Base-by-base conservation (phyloP, 2,797 vertebrate species). In the Leucoraja ocellata region DNA sequence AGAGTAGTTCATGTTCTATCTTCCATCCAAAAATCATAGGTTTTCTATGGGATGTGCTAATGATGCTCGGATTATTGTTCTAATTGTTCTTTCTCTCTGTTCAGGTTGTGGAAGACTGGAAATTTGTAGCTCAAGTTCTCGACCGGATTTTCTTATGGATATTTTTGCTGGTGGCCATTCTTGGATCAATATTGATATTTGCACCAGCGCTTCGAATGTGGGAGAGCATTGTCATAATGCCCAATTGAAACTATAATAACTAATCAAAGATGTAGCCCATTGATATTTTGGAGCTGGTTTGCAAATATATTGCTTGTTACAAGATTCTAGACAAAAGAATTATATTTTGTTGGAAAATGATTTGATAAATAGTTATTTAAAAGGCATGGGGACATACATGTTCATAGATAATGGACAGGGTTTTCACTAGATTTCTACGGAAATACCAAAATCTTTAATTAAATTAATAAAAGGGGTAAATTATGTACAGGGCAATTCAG, bases 81-180 rank as follows among this genome's bases (percentile, higher is more conserved):
- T 65, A 54, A 74, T 46, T 71, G 14, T 71, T 73, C n/a, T 95
- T 95, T 94, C 93, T 90, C 94, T 93, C 94, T n/a, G 93, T 92
- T 11, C 94, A 99, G 98, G 98, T 98, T 0, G 98, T 99, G 25
- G 98, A 98, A 94, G 98, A 99, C 95, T 99, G 98, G 98, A 99
- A 99, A 95, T 99, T 98, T 9, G 97, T 98, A 93, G 98, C 98
- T 94, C 98, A 99, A 95, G 98, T 99, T 93, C 96, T 99, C 58
- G 98, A 99, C 95, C 97, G 98, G 58, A 98, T 99, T 94, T 98
- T 99, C 94, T 95, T 99, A 93, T 99, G 98, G 98, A 96, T 97
- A 81, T 99, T 99, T 95, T 97, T 99, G 94, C 96, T 96, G 0
- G 98, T 97, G 23, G 98, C 98, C 1, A 96, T 99, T 93, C 94